phyloP scores from a whole-genome alignment of 2,797 vertebrate species.

The Sebastes dallii region DNA sequence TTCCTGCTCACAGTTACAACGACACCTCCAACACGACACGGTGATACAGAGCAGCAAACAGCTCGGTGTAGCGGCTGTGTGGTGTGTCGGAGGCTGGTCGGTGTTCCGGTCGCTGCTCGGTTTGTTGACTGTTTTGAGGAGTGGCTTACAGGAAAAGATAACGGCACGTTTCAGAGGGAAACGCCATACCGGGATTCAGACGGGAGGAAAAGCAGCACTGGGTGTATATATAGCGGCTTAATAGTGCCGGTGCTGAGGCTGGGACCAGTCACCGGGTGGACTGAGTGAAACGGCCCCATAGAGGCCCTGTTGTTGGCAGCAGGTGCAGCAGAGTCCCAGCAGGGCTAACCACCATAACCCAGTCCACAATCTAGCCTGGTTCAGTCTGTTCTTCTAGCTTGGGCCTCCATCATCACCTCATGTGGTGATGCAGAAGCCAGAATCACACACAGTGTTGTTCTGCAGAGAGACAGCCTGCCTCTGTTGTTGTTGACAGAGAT shows the following conservation, averaged over 20 bases:
- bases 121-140: slow-evolving; percentile 28
- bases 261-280: slow-evolving; percentile 11
- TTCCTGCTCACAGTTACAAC: accelerated
- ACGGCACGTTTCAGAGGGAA: background rate
- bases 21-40: background rate
- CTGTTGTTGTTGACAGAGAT: background rate
- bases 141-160: slow-evolving; percentile 9
- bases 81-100: too few relatives aligned
- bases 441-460: background rate
- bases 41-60: background rate
- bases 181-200: background rate
- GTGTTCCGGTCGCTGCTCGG: slow-evolving; percentile 6
- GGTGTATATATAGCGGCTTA: background rate
- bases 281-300: slow-evolving; percentile 20
- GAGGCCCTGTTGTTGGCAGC: slow-evolving; percentile 54
- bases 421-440: background rate
- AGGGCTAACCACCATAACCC: background rate
- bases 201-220: background rate
- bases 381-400: background rate
- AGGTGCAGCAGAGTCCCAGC: slow-evolving; percentile 38
- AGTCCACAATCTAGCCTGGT: background rate
- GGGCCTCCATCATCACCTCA: background rate
- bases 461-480: background rate
- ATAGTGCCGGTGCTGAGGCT: background rate
- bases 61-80: background rate